phyloP scores from a whole-genome alignment of 1,140 invertebrate species.

The Psilanteris sp. region DNA sequence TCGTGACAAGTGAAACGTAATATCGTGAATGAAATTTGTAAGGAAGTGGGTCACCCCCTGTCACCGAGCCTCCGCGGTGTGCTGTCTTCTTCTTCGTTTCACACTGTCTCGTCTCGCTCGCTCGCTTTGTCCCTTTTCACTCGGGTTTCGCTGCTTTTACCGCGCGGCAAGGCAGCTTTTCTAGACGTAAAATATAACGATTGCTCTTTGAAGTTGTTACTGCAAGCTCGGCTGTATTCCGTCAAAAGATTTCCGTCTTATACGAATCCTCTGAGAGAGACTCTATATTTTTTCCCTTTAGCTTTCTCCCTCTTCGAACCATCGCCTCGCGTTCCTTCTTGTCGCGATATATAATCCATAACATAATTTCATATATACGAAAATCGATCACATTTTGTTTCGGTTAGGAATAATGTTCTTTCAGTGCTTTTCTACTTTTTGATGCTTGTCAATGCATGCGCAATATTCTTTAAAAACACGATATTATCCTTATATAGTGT shows the following conservation, averaged over 20 bases:
- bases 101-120: conserved; percentile 13
- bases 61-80: conserved; percentile 41
- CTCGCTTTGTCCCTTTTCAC: conserved; percentile 61
- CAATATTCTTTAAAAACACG: too few species aligned
- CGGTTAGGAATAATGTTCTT: conserved; percentile 2
- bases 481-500: too few species aligned
- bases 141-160: conserved; percentile 61
- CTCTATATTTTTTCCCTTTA: conserved; percentile 49
- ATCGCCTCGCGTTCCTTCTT: neutral
- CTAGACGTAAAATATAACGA: conserved; percentile 67
- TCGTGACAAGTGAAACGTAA: conserved; percentile 67
- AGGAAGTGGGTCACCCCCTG: conserved; percentile 66
- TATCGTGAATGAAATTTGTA: conserved; percentile 68
- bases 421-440: neutral
- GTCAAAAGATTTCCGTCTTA: conserved; percentile 65
- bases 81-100: conserved; percentile 7
- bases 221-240: conserved; percentile 60
- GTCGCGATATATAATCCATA: conserved; percentile 49
- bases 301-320: conserved; percentile 1
- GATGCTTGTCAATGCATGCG: conserved; percentile 1
- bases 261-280: conserved; percentile 57
- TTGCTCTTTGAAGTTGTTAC: conserved; percentile 70
- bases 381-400: conserved; percentile 28
- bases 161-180: conserved; percentile 64
- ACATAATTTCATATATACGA: conserved; percentile 51